phyloP scores from a whole-genome alignment of 2,888 invertebrate genomes.

The Drosophila kuntzei region DNA sequence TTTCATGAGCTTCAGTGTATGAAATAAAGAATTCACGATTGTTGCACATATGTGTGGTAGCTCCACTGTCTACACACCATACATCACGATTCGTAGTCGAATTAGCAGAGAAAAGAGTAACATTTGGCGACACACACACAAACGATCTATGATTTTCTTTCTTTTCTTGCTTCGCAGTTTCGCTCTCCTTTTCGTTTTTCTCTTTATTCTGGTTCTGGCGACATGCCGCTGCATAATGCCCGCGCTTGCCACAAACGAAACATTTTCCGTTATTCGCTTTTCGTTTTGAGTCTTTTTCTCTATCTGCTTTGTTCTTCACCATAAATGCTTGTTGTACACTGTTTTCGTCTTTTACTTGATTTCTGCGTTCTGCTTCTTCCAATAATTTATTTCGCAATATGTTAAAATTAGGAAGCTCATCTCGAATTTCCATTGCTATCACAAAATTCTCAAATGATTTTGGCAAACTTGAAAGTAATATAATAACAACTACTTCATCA shows the following conservation, averaged over 20 bases:
- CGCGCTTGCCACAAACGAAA: conserved; percentile 4
- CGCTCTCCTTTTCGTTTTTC: background rate
- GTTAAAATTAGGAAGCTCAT: too few species aligned
- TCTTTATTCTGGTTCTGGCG: background rate
- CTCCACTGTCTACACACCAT: too few species aligned
- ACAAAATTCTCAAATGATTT: conserved; percentile 17
- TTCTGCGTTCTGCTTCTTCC: conserved; percentile 2
- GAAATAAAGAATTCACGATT: background rate
- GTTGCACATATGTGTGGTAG: too few species aligned
- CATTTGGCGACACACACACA: conserved; percentile 6
- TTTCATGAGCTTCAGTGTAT: background rate
- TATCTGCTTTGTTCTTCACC: background rate
- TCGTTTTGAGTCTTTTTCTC: background rate
- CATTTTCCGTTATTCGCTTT: background rate
- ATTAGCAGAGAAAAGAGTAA: background rate
- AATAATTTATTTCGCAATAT: too few species aligned
- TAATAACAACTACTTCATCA: too few species aligned
- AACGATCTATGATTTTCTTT: background rate
- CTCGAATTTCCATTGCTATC: conserved; percentile 5
- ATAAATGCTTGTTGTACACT: background rate
- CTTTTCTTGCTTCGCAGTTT: background rate
- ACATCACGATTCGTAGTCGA: too few species aligned
- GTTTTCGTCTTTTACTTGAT: background rate
- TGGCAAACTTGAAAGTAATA: too few species aligned
- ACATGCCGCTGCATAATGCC: background rate